Percentiles rank a stretch among this genome's conserved stretches.
phyloP scores from a whole-genome alignment of 2,888 invertebrate genomes.

The Standfussiana lucernea region DNA sequence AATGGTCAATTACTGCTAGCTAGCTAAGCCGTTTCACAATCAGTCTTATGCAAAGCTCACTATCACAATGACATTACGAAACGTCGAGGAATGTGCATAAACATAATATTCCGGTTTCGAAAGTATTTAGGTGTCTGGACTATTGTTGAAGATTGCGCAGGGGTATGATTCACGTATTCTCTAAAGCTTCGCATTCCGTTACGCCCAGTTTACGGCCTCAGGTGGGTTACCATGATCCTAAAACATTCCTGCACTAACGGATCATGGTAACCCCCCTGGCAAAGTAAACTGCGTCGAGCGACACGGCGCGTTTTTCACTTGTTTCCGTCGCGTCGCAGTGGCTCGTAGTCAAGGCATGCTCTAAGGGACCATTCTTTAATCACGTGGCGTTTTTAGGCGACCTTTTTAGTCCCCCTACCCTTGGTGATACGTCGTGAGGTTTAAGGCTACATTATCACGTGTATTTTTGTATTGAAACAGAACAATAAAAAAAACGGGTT shows the following conservation, averaged over 20 bases:
- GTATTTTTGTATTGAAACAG: too few relatives aligned
- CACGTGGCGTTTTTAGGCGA: too few relatives aligned
- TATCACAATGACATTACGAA: slow-evolving; percentile 32
- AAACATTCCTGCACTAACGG: too few relatives aligned
- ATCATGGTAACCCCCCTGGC: too few relatives aligned
- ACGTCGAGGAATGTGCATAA: slow-evolving; percentile 49
- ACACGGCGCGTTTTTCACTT: neutral
- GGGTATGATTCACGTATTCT: slow-evolving; percentile 36
- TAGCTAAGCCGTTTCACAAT: slow-evolving; percentile 12
- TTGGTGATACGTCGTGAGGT: too few relatives aligned
- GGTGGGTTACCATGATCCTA: too few relatives aligned
- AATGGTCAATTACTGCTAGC: neutral
- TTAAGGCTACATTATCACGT: too few relatives aligned
- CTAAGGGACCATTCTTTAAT: too few relatives aligned
- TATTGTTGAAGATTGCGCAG: slow-evolving; percentile 39
- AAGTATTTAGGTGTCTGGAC: slow-evolving; percentile 28
- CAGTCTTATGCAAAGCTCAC: slow-evolving; percentile 15
- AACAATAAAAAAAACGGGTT: too few relatives aligned
- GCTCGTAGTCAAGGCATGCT: neutral
- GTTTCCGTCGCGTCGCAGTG: neutral
- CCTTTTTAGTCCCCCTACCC: too few relatives aligned
- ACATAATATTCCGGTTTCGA: slow-evolving; percentile 43
- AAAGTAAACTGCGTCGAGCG: neutral
- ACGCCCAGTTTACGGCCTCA: neutral
- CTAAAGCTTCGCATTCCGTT: slow-evolving; percentile 16